phyloP scores from a whole-genome alignment of 2,797 vertebrate species.

The Synaphobranchus kaupii region DNA sequence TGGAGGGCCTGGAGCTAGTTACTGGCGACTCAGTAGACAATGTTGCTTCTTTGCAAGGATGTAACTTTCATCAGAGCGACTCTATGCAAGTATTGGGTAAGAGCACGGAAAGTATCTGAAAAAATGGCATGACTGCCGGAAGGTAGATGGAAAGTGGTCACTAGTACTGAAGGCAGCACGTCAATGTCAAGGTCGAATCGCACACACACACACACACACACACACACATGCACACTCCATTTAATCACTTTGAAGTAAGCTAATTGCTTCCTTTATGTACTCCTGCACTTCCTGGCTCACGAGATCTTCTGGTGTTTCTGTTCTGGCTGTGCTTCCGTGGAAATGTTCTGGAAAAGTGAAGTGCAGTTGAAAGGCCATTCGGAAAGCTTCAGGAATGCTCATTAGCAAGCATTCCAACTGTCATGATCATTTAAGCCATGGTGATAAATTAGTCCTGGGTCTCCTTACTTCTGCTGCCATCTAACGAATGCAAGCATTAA shows the following conservation, averaged over 20 bases:
- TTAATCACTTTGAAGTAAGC: neutral
- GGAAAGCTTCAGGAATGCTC: neutral
- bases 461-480: neutral
- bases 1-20: conserved; percentile 91
- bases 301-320: neutral
- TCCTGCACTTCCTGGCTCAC: neutral
- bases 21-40: conserved; percentile 86
- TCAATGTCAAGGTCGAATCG: neutral
- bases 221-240: neutral
- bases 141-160: neutral
- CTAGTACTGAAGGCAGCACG: neutral
- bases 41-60: conserved; percentile 89
- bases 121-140: neutral
- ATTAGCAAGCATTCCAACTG: conserved; percentile 6
- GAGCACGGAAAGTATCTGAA: conserved; percentile 24
- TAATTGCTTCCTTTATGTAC: neutral
- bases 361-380: neutral
- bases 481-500: neutral
- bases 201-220: neutral
- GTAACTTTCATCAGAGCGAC: conserved; percentile 79
- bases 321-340: neutral
- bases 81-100: conserved; percentile 81
- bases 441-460: neutral
- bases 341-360: neutral
- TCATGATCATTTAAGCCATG: neutral